These are phyloP conservation scores for Passer montanus DNA, from an alignment of 2,113 vertebrate genomes.

Conservation along the genomic window DNA sequence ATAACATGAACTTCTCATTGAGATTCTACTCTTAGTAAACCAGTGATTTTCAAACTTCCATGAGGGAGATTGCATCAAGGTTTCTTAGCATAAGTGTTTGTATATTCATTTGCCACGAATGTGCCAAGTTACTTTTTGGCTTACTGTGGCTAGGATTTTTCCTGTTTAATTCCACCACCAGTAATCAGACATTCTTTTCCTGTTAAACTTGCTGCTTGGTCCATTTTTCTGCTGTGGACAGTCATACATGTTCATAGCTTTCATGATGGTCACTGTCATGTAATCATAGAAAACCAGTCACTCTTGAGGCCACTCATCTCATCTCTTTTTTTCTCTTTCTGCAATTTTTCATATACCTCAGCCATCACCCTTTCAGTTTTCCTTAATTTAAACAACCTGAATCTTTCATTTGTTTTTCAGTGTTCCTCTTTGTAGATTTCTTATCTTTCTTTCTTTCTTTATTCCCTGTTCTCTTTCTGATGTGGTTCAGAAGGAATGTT, in stretches of 20 bases:
- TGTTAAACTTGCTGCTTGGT: neutral
- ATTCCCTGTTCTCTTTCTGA: neutral
- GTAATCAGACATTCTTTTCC: neutral
- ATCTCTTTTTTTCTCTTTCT: neutral
- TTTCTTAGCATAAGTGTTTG: conserved; percentile 5
- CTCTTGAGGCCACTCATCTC: neutral
- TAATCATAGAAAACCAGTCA: neutral
- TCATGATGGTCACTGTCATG: neutral
- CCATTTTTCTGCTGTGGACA: neutral
- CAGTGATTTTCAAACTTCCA: neutral
- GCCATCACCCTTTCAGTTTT: neutral
- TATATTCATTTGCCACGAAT: neutral
- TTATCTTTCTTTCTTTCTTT: neutral
- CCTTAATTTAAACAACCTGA: neutral
- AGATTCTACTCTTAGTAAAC: neutral
- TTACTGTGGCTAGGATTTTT: neutral
- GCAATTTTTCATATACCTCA: neutral
- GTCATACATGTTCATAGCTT: neutral
- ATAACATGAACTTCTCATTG: neutral
- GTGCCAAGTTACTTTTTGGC: neutral
- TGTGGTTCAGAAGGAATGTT: neutral
- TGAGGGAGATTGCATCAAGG: neutral
- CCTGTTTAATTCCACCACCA: neutral
- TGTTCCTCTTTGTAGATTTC: neutral
- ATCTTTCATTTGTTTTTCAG: neutral